Conservation (phyloP, 2,888 invertebrate genomes). For the Papilio protenor region DNA sequence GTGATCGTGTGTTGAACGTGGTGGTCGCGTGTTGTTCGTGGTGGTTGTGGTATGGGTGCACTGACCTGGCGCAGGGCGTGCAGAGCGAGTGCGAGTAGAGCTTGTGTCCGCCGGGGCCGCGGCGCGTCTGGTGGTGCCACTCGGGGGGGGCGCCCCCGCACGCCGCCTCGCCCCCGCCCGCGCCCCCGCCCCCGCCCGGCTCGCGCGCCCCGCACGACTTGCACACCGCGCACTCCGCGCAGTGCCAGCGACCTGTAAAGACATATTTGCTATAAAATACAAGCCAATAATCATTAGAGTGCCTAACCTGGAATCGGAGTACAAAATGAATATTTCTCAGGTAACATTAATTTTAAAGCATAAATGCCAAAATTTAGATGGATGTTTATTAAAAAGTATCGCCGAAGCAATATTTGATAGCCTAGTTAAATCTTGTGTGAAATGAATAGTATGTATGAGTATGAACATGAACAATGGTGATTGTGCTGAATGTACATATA, state of each 20-base stretch:
- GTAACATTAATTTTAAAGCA: too few species aligned
- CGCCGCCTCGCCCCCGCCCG: conserved; percentile 46
- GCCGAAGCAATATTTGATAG: too few species aligned
- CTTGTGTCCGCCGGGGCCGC: conserved; percentile 79
- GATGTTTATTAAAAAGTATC: too few species aligned
- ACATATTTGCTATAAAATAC: background rate
- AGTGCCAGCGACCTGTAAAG: conserved; percentile 91
- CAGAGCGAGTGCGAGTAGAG: conserved; percentile 86
- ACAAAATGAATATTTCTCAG: too few species aligned
- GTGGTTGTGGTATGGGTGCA: conserved; percentile 35
- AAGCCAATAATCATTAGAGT: background rate
- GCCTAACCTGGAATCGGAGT: too few species aligned
- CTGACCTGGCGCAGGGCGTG: conserved; percentile 88
- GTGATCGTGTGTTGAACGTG: too few species aligned
- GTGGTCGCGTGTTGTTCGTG: too few species aligned
- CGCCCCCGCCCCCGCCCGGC: conserved; percentile 68
- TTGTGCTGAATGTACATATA: too few species aligned
- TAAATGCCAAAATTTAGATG: too few species aligned
- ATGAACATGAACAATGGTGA: too few species aligned
- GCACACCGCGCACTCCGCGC: conserved; percentile 90
- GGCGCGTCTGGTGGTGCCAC: conserved; percentile 82
- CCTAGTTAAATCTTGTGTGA: too few species aligned
- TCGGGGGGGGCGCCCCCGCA: conserved; percentile 55
- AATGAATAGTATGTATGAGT: too few species aligned
- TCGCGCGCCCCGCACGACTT: conserved; percentile 85